These are phyloP conservation scores for Hirtodrosophila trivittata DNA, from an alignment of 2,888 invertebrate species.

Conservation along the genomic window DNA sequence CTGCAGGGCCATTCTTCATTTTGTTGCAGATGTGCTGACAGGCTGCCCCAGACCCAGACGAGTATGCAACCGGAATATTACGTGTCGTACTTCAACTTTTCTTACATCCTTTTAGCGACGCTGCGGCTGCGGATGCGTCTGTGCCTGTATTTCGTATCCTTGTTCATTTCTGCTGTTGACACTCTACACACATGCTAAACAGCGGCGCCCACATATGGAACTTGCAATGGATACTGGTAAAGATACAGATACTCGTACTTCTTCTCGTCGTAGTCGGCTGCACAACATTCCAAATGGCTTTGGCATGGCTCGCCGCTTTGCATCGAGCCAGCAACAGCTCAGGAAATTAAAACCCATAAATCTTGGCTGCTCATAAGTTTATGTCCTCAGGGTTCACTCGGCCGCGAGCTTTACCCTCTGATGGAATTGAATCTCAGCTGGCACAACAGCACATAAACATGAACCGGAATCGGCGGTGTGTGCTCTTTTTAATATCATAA, in stretches of 20 bases:
- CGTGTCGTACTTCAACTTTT: constrained; percentile 76
- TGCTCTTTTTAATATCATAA: constrained; percentile 66
- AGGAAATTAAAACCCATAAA: constrained; percentile 84
- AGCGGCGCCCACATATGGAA: constrained; percentile 27
- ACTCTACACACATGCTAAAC: constrained; percentile 46
- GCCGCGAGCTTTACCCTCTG: constrained; percentile 43
- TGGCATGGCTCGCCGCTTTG: constrained; percentile 42
- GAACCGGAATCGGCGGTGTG: background rate
- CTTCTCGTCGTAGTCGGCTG: constrained; percentile 13
- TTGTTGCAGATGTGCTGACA: constrained; percentile 73
- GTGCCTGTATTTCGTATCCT: constrained; percentile 13
- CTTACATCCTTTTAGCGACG: constrained; percentile 68
- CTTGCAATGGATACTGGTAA: background rate
- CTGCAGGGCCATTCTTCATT: constrained; percentile 63
- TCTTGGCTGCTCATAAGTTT: constrained; percentile 70
- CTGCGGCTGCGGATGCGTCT: constrained; percentile 20
- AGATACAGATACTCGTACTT: constrained; percentile 12
- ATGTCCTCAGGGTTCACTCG: constrained; percentile 31
- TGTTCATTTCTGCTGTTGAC: constrained; percentile 43
- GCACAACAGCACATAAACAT: constrained; percentile 13
- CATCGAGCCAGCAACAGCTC: constrained; percentile 56
- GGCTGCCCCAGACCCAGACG: constrained; percentile 26
- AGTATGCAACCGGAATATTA: constrained; percentile 72
- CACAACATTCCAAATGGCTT: constrained; percentile 43
- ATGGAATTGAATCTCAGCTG: constrained; percentile 43